Conservation (phyloP, 2,113 vertebrate species). For the Osmerus eperlanus region DNA sequence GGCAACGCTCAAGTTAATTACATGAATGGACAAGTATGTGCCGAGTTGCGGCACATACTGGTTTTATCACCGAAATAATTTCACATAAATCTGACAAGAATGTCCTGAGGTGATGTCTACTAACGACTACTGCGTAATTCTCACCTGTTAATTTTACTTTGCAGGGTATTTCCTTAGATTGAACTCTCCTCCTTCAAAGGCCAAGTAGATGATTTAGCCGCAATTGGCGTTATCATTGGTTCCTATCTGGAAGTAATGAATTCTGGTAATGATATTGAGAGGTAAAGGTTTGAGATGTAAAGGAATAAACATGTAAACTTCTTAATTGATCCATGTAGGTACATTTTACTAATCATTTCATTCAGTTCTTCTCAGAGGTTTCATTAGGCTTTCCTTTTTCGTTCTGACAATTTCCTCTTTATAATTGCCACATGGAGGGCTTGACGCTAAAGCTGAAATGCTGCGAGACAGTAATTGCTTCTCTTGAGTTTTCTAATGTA, state of each 20-base stretch:
- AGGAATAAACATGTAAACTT: too few species aligned
- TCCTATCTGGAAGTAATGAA: too few species aligned
- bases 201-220: neutral
- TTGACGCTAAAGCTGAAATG: slow-evolving; percentile 48
- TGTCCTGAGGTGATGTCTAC: slow-evolving; percentile 42
- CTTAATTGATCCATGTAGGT: neutral
- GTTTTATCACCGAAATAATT: slow-evolving; percentile 66
- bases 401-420: slow-evolving; percentile 9
- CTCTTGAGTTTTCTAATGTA: slow-evolving; percentile 21
- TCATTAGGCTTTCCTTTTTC: neutral
- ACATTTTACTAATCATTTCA: neutral
- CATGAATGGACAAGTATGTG: slow-evolving; percentile 64
- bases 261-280: too few species aligned
- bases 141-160: slow-evolving; percentile 25
- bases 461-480: slow-evolving; percentile 35
- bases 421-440: slow-evolving; percentile 25
- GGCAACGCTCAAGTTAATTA: slow-evolving; percentile 70
- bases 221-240: too few species aligned
- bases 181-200: slow-evolving; percentile 17
- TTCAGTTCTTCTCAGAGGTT: too few species aligned
- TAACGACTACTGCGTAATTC: slow-evolving; percentile 31
- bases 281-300: too few species aligned
- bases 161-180: slow-evolving; percentile 39
- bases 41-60: slow-evolving; percentile 59
- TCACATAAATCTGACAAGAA: slow-evolving; percentile 60